Conservation (phyloP, 2,888 invertebrate genomes). For the Epiperipatus broadwayi region DNA sequence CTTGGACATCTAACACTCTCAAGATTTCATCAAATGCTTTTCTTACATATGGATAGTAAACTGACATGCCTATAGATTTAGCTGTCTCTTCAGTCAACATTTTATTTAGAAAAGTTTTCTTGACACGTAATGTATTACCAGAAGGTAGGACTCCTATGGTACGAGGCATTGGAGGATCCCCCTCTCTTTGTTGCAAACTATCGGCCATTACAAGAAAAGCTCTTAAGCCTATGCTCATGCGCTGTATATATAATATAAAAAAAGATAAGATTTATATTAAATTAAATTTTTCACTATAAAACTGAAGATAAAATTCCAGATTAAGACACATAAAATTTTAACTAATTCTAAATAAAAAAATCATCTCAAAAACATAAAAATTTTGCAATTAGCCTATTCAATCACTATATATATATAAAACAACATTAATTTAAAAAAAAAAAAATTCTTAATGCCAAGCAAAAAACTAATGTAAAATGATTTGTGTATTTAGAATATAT, state of each 20-base stretch:
- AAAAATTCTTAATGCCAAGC: too few relatives aligned
- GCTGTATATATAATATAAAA: slow-evolving; percentile 24
- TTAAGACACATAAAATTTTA: slow-evolving; percentile 4
- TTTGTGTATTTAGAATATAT: too few relatives aligned
- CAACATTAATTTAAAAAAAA: too few relatives aligned
- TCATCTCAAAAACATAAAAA: slow-evolving; percentile 1
- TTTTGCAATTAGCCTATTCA: too few relatives aligned
- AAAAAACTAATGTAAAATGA: too few relatives aligned
- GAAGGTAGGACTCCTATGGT: slow-evolving; percentile 85
- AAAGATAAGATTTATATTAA: not conserved
- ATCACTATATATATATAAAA: too few relatives aligned
- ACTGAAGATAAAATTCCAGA: not conserved
- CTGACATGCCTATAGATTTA: slow-evolving; percentile 83
- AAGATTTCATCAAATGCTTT: slow-evolving; percentile 89
- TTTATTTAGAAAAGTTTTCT: slow-evolving; percentile 88
- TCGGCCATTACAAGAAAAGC: slow-evolving; percentile 97
- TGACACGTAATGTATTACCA: slow-evolving; percentile 77
- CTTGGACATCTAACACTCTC: slow-evolving; percentile 78
- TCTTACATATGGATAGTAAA: slow-evolving; percentile 85
- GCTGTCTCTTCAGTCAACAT: slow-evolving; percentile 92
- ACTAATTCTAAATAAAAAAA: not conserved
- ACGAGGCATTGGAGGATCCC: slow-evolving; percentile 95
- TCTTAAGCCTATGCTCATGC: slow-evolving; percentile 94
- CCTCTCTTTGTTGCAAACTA: slow-evolving; percentile 92
- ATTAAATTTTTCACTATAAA: not conserved